Evolutionary conservation across 2,888 invertebrate genomes (phyloP).

Genomic region (Panopea generosa): DNA sequence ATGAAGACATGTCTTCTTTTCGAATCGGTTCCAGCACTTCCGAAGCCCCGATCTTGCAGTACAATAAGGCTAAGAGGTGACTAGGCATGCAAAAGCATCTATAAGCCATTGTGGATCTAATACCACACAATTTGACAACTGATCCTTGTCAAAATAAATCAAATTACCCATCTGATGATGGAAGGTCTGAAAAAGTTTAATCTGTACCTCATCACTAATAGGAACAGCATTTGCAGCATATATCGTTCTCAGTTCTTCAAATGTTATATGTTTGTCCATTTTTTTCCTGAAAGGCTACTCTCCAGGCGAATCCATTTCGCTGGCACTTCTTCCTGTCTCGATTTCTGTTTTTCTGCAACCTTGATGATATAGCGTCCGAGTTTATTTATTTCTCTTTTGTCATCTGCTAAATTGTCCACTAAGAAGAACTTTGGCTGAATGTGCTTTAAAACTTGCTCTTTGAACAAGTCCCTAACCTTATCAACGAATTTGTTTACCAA

Average conservation of each 20-base stretch:
- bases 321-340: constrained; percentile 5
- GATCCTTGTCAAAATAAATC: too few relatives aligned
- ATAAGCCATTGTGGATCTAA: too few relatives aligned
- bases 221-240: not conserved
- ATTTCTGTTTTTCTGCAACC: constrained; percentile 7
- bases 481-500: constrained; percentile 16
- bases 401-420: constrained; percentile 5
- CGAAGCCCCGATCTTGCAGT: not conserved
- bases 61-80: constrained; percentile 33
- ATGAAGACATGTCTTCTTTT: constrained; percentile 8
- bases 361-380: not conserved
- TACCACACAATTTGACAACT: too few relatives aligned
- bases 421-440: constrained; percentile 28
- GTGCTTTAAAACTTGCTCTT: constrained; percentile 22
- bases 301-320: constrained; percentile 39
- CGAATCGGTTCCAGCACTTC: constrained; percentile 1
- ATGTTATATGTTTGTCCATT: constrained; percentile 9
- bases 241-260: constrained; percentile 13
- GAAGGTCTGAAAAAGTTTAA: constrained; percentile 23
- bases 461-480: constrained; percentile 22
- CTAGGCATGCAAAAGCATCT: too few relatives aligned
- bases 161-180: constrained; percentile 33
- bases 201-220: constrained; percentile 16
- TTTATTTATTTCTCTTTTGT: not conserved
- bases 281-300: not conserved